Conservation (phyloP, 2,113 vertebrate species). For the Corythornis madagascariensis region DNA sequence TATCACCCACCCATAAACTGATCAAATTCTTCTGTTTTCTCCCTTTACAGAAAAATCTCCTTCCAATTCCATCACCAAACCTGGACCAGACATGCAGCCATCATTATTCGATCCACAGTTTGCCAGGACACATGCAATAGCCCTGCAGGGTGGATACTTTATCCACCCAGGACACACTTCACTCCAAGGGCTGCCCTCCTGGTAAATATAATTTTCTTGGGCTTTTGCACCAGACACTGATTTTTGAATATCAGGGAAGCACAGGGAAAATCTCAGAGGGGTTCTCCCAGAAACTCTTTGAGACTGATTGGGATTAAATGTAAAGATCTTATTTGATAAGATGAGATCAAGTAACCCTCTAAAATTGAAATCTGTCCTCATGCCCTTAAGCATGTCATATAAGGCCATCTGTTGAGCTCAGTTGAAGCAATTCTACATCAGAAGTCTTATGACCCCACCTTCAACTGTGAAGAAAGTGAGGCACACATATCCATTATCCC, state of each 20-base stretch:
- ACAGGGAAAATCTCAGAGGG: not conserved
- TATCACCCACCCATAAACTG: not conserved
- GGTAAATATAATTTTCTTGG: not conserved
- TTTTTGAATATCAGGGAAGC: not conserved
- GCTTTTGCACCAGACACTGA: not conserved
- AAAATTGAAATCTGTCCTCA: not conserved
- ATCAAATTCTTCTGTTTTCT: not conserved
- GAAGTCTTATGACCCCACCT: not conserved
- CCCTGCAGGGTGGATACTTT: not conserved
- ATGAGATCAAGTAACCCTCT: not conserved
- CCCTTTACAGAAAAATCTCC: not conserved
- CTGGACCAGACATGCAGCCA: accelerated
- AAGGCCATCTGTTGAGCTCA: not conserved
- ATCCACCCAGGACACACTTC: not conserved
- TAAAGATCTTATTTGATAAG: not conserved
- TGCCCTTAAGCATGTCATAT: not conserved
- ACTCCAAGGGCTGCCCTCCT: not conserved
- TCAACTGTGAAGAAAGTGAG: not conserved
- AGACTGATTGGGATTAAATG: not conserved
- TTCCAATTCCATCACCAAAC: not conserved
- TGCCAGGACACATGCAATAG: not conserved
- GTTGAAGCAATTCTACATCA: not conserved
- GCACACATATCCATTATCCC: not conserved
- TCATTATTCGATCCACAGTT: not conserved
- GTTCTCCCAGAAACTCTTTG: not conserved